Base-by-base conservation (phyloP, 2,888 invertebrate species). In the Oligia latruncula region DNA sequence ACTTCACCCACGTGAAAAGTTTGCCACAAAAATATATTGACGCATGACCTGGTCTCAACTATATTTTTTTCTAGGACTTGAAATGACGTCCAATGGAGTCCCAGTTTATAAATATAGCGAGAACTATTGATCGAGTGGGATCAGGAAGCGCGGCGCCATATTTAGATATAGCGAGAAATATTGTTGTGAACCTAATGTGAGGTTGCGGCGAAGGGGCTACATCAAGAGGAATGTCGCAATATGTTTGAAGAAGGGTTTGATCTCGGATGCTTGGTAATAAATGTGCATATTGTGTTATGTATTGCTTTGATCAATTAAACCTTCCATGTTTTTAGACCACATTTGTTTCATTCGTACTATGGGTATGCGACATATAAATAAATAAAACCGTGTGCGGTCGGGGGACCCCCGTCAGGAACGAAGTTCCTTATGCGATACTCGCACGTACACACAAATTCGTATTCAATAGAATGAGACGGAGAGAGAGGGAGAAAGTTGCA, bases 51-150 rank as follows among this genome's bases (percentile, higher is more conserved):
- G 71, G 15, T 71, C 35, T 62, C 49, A 55, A 62, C 29, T 72
- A 67, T 35, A 29, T 68, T 49, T 74, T 74, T 77, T 81, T 68
- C 13, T 81, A 77, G 88, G 17, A 66, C n/a, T 75, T 67, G 29
- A 40, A 74, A 73, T 82, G 8, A 49, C 43, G 68, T 72, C 60
- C 62, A 71, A 74, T 78, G 1, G 29, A 87, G 58, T 58, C 75
- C 75, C 62, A 23, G 29, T 55, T 75, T 71, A 87, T 74, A 79
- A 86, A 86, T 86, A 77, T 88, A 86, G 75, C 62, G 65, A 64
- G 46, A 85, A 77, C 88, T 85, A 85, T 85, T 88, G 85, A 85
- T 85, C 85, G 77, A 75, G 81, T 73, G 62, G 13, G 62, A 75
- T 76, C 77, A 72, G 86, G 35, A 78, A 71, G 55, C 72, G 46